Base-by-base conservation (phyloP, 2,888 invertebrate species). In the Tachina fera region DNA sequence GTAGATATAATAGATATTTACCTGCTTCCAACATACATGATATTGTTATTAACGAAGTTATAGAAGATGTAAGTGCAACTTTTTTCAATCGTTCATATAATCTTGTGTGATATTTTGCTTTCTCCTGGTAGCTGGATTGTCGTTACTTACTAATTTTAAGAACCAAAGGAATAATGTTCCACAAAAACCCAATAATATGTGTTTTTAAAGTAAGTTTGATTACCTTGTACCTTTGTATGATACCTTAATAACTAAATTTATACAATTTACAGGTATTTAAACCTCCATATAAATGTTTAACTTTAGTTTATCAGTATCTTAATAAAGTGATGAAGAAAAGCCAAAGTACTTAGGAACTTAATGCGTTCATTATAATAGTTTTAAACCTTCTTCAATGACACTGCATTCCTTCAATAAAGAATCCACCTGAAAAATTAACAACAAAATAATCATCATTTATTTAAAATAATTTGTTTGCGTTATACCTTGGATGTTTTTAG, bases 21-120 rank as follows among this genome's bases (percentile, higher is more conserved):
- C 91, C 93, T 13, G 89, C 90, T 14, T 88, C 90, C 0, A 87
- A 90, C 75, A 89, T 93, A 10, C 89, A 92, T 49, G 93, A 93
- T 83, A 87, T 93, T 14, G 91, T 93, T 1, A 92, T 93, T 13
- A 93, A 93, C 79, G 93, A 93, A 90, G 93, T 93, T 1, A 91
- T 93, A 39, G 91, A 92, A 67, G 89, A 93, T 90, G 93, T 93
- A 89, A 84, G 90, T 87, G 9, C 39, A 60, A 53, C 16, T 61
- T 41, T 3, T 43, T 61, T 41, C 14, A 8, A 31, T 13, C 22
- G 14, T 58, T 58, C 11, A 13, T 31, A 31, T 16, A 9, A 53
- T 49, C 8, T 14, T 8, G 6, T 19, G 0, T 19, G 43, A 47
- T 58, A 68, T 0, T 75, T 47, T 68, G 9, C 16, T 9, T 41